Evolutionary conservation across 2,113 vertebrate genomes (phyloP), one percentile per base, ranked within the genome.

Genomic region (Ranitomeya variabilis): DNA sequence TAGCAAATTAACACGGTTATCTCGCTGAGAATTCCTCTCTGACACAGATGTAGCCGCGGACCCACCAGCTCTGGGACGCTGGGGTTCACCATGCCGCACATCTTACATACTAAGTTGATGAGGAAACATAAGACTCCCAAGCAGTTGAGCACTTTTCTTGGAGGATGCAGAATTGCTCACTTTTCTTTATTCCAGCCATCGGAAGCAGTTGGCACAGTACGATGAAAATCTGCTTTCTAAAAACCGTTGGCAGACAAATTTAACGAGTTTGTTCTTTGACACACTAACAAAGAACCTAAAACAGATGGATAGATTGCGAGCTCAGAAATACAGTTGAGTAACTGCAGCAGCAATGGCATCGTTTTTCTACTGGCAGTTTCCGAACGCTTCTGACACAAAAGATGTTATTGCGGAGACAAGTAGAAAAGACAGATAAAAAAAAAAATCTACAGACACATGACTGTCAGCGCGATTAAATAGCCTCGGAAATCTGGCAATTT

Each of bases 171-270:
- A 85, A 89, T 85, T 89, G 87, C 87, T 89, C 82, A 85, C 87
- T 89, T 89, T 83, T 37, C 51, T 64, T 78, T 51, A 84, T 84
- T 13, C 31, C 81, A 18, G 87, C 0, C 86, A 90, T 88, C 88
- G 86, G 90, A 91, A 76, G 16, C 0, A 78, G 83, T 89, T 89
- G 87, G 87, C 87, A 89, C 87, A 66, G 51, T 52, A 23, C 52
- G 87, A 69, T 85, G 87, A 85, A 85, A 89, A 85, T 89, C 81
- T 89, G 87, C 81, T 89, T 89, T 89, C 82, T 84, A 89, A 85
- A 89, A 89, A 89, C 60, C 87, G 73, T 89, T 89, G 87, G 87
- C 87, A 89, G 87, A 89, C 87, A 84, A 89, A 79, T 89, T 84
- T 89, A 89, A 89, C 87, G 84, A 77, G 74, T 18, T 5, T 23